These are phyloP conservation scores for Calliphora vicina DNA, from an alignment of 1,140 invertebrate species.

Conservation along the genomic window DNA sequence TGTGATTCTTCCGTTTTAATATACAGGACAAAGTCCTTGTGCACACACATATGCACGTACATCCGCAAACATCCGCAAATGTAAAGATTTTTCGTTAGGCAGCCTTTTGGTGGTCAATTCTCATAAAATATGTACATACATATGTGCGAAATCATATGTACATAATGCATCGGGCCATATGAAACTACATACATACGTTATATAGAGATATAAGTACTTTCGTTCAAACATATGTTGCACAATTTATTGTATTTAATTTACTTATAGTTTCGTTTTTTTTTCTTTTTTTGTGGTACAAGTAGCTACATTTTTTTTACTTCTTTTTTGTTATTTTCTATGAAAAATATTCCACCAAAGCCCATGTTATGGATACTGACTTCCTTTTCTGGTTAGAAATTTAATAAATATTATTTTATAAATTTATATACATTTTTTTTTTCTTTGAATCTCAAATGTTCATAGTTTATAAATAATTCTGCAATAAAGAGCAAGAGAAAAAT, in stretches of 20 bases:
- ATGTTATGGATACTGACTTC: neutral
- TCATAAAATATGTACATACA: neutral
- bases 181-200: neutral
- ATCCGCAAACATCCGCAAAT: neutral
- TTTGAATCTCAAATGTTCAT: neutral
- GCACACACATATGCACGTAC: neutral
- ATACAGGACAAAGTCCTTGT: neutral
- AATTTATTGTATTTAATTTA: slow-evolving; percentile 8
- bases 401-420: slow-evolving; percentile 7
- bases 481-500: neutral
- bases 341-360: neutral
- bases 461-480: slow-evolving; percentile 16
- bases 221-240: neutral
- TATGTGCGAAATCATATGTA: neutral
- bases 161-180: neutral
- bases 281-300: neutral
- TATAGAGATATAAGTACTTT: too few species aligned
- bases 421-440: neutral
- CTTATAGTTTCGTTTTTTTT: neutral
- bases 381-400: neutral
- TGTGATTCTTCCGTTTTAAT: slow-evolving; percentile 3
- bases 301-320: neutral
- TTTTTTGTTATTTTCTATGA: neutral
- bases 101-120: neutral
- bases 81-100: neutral